Base-by-base conservation (phyloP, 1,140 invertebrate genomes). In the Drosophila kohkoa region DNA sequence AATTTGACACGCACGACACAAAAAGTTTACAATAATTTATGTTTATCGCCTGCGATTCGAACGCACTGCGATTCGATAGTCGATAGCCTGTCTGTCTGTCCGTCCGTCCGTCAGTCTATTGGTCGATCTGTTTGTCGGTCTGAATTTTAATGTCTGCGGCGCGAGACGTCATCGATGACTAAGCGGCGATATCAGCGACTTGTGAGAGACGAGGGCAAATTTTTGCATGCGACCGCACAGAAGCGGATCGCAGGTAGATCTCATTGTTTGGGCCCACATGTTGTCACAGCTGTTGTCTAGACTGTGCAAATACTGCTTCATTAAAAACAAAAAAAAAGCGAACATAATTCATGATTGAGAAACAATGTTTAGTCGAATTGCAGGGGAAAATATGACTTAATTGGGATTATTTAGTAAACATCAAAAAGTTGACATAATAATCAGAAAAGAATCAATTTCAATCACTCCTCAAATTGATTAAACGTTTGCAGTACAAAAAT, bases 111-210 rank as follows among this genome's bases (percentile, higher is more conserved):
- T 38, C 35, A 3, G 16, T 60, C 20, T 38, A 64, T 67, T 10
- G 13, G 48, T 74, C 35, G 35, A 32, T 5, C 54, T 7, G 63
- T 59, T 63, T 3, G 20, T 58, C 15, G 8, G 48, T 68, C 65
- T 49, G 7, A 41, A 32, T 16, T 52, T 28, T 38, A 38, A 43
- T 77, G 62, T 66, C 58, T 62, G 62, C 38, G 28, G 63, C 69
- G 63, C 78, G 75, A 81, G 78, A 76, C 79, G 82, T 85, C 82
- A 85, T 86, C 63, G 82, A 81, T 86, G 77, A 85, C 82, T 85
- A 85, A 85, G 54, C 8, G 48, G n/a, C n/a, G 30, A 51, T 30
- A 28, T 32, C 52, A 48, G 57, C 77, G 52, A 79, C 28, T 41
- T 69, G 46, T 62, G 48, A 49, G 63, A 30, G 65, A 51, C 38